Conservation (phyloP, 2,797 vertebrate genomes). For the Sus cebifrons region DNA sequence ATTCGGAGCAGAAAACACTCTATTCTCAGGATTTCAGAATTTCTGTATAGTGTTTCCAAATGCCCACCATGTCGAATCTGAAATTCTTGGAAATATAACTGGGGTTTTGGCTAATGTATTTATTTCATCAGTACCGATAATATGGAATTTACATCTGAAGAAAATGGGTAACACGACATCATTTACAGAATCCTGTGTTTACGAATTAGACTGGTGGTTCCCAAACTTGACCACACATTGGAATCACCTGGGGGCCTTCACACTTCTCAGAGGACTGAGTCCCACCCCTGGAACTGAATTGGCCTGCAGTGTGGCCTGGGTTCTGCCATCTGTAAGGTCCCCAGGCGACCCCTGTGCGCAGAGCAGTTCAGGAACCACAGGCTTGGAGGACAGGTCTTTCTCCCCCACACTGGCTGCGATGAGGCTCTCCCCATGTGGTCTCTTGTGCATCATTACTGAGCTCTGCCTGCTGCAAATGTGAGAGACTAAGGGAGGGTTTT, state of each 20-base stretch:
- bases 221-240: neutral
- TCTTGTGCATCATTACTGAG: neutral
- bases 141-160: constrained; percentile 57
- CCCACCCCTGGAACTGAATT: neutral
- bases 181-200: neutral
- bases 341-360: neutral
- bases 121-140: neutral
- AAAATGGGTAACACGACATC: constrained; percentile 32
- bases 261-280: neutral
- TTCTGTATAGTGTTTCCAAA: neutral
- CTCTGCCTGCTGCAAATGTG: neutral
- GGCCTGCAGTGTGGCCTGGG: neutral
- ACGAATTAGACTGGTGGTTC: neutral
- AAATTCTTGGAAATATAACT: neutral
- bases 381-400: neutral
- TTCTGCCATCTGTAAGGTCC: neutral
- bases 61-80: neutral
- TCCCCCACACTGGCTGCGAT: neutral
- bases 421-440: neutral
- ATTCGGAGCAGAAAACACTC: neutral
- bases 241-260: neutral
- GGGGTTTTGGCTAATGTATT: neutral
- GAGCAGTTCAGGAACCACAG: neutral
- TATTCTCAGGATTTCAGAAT: neutral
- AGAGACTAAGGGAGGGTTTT: neutral